Base-by-base conservation (phyloP, 2,888 invertebrate genomes). In the Bellardia pandia region DNA sequence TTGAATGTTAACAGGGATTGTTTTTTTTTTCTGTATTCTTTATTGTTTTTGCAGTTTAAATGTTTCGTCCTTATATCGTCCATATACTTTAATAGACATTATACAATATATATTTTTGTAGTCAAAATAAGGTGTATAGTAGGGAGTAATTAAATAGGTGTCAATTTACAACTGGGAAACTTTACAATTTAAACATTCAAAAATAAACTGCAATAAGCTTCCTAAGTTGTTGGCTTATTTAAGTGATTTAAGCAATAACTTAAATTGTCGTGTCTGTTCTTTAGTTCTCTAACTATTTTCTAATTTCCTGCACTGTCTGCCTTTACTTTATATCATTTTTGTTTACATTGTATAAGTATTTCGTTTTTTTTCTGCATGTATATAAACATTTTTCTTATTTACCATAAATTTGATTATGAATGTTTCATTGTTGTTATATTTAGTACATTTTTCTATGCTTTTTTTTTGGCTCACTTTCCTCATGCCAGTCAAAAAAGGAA, bases 401-500 rank as follows among this genome's bases (percentile, higher is more conserved):
- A 92, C 92, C 91, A 92, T 92, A 92, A 92, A 92, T 92, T 92
- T 92, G 91, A 90, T 92, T 92, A 91, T 91, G 92, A 92, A 92
- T 92, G 92, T 88, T 88, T 88, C 88, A 69, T 82, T 88, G 84
- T 75, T 89, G 84, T 72, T 88, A 88, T 88, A 88, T 84, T 88
- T 89, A 13, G 64, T 64, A 60, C 13, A 53, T 68, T 74, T 62
- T 64, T 60, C 16, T 60, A 23, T 48, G 11, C 7, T 58, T 30
- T 16, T 62, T 90, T 78, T 76, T 53, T 14, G 64, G 14, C 30
- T 71, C 60, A 66, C 66, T 56, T 16, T 71, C 4, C 33, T 62
- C 23, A 9, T 66, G 11, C 23, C 23, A 60, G n/a, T 37, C n/a
- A 66, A 48, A 42, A 23, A 30, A 9, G 7, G 33, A 30, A 8